Base-by-base conservation (phyloP, 30 jellyfish, hydroid and myxozoan genomes). In the Pseudorhiza aurosa region DNA sequence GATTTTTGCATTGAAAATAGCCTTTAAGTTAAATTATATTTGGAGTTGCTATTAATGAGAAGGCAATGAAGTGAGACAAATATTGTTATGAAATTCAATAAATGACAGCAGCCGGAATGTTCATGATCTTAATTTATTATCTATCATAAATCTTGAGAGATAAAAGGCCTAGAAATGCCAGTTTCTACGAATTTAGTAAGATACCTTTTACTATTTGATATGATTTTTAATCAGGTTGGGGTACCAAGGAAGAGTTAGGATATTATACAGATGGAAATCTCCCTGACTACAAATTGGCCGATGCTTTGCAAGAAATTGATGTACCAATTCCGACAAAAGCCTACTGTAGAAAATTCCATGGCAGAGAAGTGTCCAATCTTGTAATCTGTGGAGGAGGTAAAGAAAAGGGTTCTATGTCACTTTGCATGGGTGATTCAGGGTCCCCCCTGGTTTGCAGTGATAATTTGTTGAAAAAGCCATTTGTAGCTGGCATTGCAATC, bases 351-450 rank as follows among this genome's bases (percentile, higher is more conserved):
- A 4, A 10, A 19, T 51, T 33, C 43, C 85, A 81, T 43, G 62
- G 53, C 21, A 43, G 67, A 37, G 85, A 68, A 26, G 49, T 65
- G 3, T 27, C 85, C 6, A 58, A 37, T 25, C 85, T 67, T 65
- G 69, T 81, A 2, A 50, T 81, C 71, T 81, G 92, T 40, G 92
- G 92, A 40, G 92, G 92, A 31, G 59, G 10, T 4, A 30, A 27
- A n/a, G 43, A 65, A 28, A 24, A 39, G 19, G 71, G 37, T 2
- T 17, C 92, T 22, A 53, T 47, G 84, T n/a, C 84, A 2, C 40
- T 69, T 28, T 81, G 92, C 51, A 37, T 65, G 24, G 92, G 92
- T n/a, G 92, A 81, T 36, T 81, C 92, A 8, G 92, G 92, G 18
- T 81, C 92, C 70, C 92, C 92, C 58, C 85, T 81, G 19, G 70